A percentile compares a stretch with the other conserved stretches of the same genome.
phyloP scores from a whole-genome alignment of 2,113 vertebrate genomes.

The Coptodon bakossiorum region DNA sequence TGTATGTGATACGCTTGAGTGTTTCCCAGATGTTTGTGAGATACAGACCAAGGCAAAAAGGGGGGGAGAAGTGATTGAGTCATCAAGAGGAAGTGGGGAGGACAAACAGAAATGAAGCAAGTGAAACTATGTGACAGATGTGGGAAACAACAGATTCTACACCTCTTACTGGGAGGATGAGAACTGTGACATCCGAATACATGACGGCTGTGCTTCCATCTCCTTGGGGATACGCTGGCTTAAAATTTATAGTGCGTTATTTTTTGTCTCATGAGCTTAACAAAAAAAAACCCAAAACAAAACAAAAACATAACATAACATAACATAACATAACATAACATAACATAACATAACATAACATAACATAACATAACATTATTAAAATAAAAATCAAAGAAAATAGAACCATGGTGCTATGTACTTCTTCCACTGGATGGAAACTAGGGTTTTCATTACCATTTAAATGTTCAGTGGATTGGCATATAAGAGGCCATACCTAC shows the following conservation, averaged over 20 bases:
- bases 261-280: neutral
- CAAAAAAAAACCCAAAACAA: neutral
- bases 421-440: neutral
- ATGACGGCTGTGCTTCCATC: neutral
- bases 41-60: neutral
- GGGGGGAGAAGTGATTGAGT: neutral
- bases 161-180: neutral
- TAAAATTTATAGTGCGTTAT: neutral
- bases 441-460: neutral
- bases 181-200: neutral
- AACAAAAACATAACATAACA: neutral
- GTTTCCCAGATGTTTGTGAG: neutral
- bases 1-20: neutral
- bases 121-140: neutral
- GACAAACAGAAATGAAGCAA: neutral
- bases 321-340: accelerated
- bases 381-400: neutral
- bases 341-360: neutral
- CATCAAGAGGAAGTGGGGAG: neutral
- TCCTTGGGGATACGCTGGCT: neutral
- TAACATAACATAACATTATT: neutral
- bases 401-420: neutral
- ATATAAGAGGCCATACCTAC: neutral
- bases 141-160: neutral
- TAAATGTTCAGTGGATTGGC: neutral